Evolutionary conservation across 2,113 vertebrate species (phyloP).

Genomic region (Chlorodrepanis virens): DNA sequence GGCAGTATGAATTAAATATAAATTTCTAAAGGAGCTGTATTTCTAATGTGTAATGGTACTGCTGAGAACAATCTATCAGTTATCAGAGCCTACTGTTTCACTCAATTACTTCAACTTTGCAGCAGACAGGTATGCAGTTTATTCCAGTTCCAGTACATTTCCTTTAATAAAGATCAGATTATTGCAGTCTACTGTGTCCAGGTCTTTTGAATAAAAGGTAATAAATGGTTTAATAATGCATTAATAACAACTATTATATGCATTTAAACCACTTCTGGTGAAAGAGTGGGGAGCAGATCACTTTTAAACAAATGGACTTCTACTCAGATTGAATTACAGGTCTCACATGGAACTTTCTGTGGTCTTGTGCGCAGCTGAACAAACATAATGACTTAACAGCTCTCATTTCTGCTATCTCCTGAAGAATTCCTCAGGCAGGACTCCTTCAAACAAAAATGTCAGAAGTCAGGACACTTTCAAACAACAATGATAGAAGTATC

Average conservation of each 20-base stretch:
- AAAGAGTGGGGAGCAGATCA: background rate
- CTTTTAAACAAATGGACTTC: background rate
- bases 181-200: background rate
- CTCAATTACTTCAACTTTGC: background rate
- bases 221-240: background rate
- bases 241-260: background rate
- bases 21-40: background rate
- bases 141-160: background rate
- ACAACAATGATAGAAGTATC: background rate
- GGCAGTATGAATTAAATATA: background rate
- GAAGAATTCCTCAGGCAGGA: background rate
- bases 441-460: background rate
- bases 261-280: background rate
- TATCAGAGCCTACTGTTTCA: background rate
- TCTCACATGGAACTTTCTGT: background rate
- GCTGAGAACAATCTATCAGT: background rate
- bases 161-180: background rate
- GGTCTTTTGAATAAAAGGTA: background rate
- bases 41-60: background rate
- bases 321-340: background rate
- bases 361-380: background rate
- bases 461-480: background rate
- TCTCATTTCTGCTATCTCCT: background rate
- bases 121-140: background rate
- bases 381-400: background rate